Evolutionary conservation across 2,888 invertebrate genomes (phyloP), one percentile per base, ranked within the genome.

Genomic region (Cryptus viduatorius): DNA sequence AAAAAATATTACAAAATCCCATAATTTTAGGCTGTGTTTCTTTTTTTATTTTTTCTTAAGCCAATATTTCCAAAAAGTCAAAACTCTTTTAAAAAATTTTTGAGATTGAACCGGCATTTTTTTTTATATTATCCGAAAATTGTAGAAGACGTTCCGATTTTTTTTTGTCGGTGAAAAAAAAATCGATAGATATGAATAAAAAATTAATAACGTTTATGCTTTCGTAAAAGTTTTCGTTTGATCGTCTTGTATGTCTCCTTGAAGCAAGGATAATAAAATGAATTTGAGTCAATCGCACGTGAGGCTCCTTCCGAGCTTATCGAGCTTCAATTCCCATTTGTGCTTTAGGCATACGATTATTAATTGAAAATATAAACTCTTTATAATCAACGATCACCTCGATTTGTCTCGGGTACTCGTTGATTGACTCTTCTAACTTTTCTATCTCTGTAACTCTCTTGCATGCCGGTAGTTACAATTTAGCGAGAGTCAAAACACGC

Each of bases 401-500:
- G 59, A 82, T 75, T 79, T 42, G 7, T 73, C 44, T 50, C 71
- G 73, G 37, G 81, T 86, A 84, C 79, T 85, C 82, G 77, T 76
- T 82, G 44, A 79, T 72, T 31, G 48, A 83, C 80, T 79, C 75
- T 79, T 42, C 59, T 64, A 53, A 69, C n/a, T 56, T 50, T 61
- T 65, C 50, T 48, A n/a, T 81, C n/a, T 53, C 72, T 67, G 44
- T 67, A 59, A 31, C 31, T 68, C 82, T 79, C 59, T 24, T 67
- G 83, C 82, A 85, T 78, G 82, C 10, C 29, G 56, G 78, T 85
- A 83, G 81, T 76, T 53, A 79, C 82, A 59, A 29, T 79, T 79
- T 85, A 87, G 82, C 78, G 83, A 87, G 86, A 87, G 87, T 82
- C 4, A 56, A 84, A 64, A 71, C 83, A 73, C 76, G 86, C 84